Conservation (phyloP, 2,113 vertebrate genomes). For the Toxotes jaculatrix region DNA sequence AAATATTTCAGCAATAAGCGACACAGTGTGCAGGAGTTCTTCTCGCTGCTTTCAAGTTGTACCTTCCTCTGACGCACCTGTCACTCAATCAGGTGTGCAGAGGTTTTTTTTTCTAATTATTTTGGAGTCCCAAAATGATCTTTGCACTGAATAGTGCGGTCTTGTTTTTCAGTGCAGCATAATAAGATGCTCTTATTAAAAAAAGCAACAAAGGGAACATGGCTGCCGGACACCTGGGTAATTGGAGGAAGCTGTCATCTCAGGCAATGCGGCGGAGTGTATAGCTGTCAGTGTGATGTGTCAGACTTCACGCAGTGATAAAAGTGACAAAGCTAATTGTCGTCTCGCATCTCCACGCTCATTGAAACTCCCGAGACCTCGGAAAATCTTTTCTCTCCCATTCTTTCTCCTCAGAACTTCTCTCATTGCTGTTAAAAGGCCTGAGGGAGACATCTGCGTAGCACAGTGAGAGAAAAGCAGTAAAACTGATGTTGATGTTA, state of each 20-base stretch:
- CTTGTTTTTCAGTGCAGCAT: background rate
- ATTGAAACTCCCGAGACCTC: slow-evolving; percentile 33
- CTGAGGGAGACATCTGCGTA: slow-evolving; percentile 44
- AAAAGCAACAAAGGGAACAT: slow-evolving; percentile 48
- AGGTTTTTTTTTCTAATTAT: too few relatives aligned
- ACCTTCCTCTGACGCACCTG: too few relatives aligned
- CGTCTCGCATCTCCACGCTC: slow-evolving; percentile 16
- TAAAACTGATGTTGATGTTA: slow-evolving; percentile 40
- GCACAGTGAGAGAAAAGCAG: slow-evolving; percentile 7
- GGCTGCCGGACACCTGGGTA: slow-evolving; percentile 54
- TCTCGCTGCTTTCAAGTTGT: too few relatives aligned
- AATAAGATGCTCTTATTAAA: slow-evolving; percentile 54
- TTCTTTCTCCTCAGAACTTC: slow-evolving; percentile 36
- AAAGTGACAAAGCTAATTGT: slow-evolving; percentile 69
- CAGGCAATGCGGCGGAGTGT: slow-evolving; percentile 6
- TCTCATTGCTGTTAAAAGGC: slow-evolving; percentile 50
- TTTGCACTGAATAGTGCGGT: slow-evolving; percentile 11
- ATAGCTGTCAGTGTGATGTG: slow-evolving; percentile 49
- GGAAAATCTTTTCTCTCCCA: slow-evolving; percentile 22
- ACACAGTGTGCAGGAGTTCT: too few relatives aligned
- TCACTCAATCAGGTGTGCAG: too few relatives aligned
- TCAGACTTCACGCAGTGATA: slow-evolving; percentile 33
- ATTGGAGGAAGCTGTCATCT: slow-evolving; percentile 61
- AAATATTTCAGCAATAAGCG: too few relatives aligned
- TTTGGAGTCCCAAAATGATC: too few relatives aligned